Conservation (phyloP, 2,888 invertebrate genomes). For the Dioctria rufipes region DNA sequence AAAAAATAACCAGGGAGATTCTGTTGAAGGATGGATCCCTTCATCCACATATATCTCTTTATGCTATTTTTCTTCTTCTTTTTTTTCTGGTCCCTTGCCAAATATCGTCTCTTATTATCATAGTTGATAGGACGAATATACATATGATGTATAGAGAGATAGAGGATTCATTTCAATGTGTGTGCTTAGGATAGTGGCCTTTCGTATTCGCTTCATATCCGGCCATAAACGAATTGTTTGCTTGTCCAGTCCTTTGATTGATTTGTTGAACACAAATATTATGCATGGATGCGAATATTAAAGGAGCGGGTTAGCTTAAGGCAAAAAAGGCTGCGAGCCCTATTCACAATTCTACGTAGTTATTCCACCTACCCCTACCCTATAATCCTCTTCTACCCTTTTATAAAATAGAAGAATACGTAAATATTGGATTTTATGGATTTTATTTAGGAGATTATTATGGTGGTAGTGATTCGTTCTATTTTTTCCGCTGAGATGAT, state of each 20-base stretch:
- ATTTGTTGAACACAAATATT: conserved; percentile 58
- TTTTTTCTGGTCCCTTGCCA: background rate
- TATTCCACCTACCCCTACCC: background rate
- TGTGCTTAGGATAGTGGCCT: conserved; percentile 43
- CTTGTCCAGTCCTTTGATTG: conserved; percentile 57
- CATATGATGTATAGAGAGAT: background rate
- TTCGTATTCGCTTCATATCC: conserved; percentile 50
- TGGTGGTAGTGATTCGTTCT: conserved; percentile 45
- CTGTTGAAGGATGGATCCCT: conserved; percentile 16
- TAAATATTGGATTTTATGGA: conserved; percentile 44
- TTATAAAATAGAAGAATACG: conserved; percentile 26
- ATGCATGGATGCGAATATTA: conserved; percentile 51
- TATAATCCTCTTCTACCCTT: background rate
- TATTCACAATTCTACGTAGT: conserved; percentile 14
- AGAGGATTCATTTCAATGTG: conserved; percentile 40
- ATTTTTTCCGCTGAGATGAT: conserved; percentile 28
- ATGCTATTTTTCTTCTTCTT: background rate
- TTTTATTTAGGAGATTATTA: conserved; percentile 41
- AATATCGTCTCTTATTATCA: conserved; percentile 17
- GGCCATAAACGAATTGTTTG: conserved; percentile 56
- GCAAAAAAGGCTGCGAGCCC: conserved; percentile 23
- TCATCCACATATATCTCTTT: conserved; percentile 6
- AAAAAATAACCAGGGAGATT: conserved; percentile 9
- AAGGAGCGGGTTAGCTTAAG: conserved; percentile 41
- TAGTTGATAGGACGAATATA: background rate